Evolutionary conservation across 2,113 vertebrate species (phyloP).

Genomic region (Ceyx margarethae): DNA sequence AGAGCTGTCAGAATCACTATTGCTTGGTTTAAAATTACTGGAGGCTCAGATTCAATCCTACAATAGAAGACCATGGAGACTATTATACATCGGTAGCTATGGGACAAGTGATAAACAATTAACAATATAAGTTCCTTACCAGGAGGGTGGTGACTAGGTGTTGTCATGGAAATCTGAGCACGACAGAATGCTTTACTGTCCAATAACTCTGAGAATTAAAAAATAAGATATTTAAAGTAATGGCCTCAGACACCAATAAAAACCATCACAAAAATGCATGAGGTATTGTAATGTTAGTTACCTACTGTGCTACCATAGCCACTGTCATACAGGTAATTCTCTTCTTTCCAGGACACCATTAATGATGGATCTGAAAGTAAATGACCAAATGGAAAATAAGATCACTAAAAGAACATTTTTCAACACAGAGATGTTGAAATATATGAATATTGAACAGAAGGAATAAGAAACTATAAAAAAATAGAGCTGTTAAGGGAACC

Average conservation of each 20-base stretch:
- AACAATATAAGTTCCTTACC: slow-evolving; percentile 66
- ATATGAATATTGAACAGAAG: neutral
- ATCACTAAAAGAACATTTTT: neutral
- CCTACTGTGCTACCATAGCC: slow-evolving; percentile 83
- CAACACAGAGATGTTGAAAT: neutral
- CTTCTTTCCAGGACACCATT: slow-evolving; percentile 81
- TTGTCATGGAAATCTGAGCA: slow-evolving; percentile 75
- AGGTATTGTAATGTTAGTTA: slow-evolving; percentile 68
- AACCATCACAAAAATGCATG: neutral
- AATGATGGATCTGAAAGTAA: slow-evolving; percentile 68
- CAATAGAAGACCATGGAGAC: neutral
- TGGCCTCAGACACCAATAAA: neutral
- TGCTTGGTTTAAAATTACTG: neutral
- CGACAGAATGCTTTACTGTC: slow-evolving; percentile 79
- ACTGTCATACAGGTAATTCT: slow-evolving; percentile 78
- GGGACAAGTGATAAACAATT: neutral
- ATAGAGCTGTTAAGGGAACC: neutral
- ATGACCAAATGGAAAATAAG: neutral
- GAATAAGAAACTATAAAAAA: neutral
- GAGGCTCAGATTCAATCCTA: neutral
- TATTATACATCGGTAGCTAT: neutral
- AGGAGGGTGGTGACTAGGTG: slow-evolving; percentile 67
- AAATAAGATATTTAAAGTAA: neutral
- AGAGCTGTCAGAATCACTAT: neutral
- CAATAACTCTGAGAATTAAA: slow-evolving; percentile 69